Base-by-base conservation (phyloP, 2,888 invertebrate genomes). In the Polyommatus iphigenia region DNA sequence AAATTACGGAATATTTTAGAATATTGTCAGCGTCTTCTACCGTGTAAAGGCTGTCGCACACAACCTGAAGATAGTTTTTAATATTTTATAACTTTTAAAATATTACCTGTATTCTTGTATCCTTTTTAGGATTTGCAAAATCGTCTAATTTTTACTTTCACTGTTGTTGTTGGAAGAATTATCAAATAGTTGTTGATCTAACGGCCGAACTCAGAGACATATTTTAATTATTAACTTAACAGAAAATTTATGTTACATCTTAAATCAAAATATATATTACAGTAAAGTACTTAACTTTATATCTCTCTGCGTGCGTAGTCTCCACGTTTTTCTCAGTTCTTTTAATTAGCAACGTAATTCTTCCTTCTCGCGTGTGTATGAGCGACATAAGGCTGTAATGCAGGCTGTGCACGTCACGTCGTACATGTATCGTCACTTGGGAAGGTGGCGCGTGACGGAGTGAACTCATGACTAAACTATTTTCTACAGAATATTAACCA, bases 401-500 rank as follows among this genome's bases (percentile, higher is more conserved):
- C 84, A 88, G 90, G 90, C 88, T 71, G 72, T 71, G 62, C 50
- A 78, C 75, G 75, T 75, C 50, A 75, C 75, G 75, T 29, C 15
- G 75, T 75, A 90, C 90, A 91, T 90, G 91, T 90, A 90, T 90
- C 89, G 90, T 90, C 90, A 91, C 90, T 91, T 90, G 89, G 87
- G 85, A 72, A 73, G 73, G 73, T 73, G 73, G 73, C 46, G 75
- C 75, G 75, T 75, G 75, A 54, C 75, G 50, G 54, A 54, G 54
- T 54, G 73, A 73, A 73, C 13, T 73, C 75, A 75, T 75, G 75
- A 75, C 75, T 75, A 54, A 75, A 75, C 75, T 75, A 75, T 75
- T 75, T 75, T 75, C 54, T 50, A 54, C 50, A 29, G 75, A 75
- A 75, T 75, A 75, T 75, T 75, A 75, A 50, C 50, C 50, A 75